Evolutionary conservation across 1,140 invertebrate species (phyloP).

Genomic region (Hylaeus anthracinus): DNA sequence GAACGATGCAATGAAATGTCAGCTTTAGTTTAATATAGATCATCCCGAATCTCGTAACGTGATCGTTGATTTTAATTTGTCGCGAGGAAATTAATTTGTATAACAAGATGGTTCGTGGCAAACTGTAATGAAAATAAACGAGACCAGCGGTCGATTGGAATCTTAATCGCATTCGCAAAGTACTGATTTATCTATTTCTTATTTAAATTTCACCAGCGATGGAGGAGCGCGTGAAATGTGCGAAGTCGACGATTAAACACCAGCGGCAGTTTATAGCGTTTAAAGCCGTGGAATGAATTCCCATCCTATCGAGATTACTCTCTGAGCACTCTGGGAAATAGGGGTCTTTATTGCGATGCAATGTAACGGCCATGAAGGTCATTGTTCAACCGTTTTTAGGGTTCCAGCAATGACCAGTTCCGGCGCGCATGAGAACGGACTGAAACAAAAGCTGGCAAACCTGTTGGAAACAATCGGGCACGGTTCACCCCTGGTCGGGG

Average conservation of each 20-base stretch:
- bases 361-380: slow-evolving; percentile 75
- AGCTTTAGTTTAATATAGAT: no score
- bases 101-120: background rate
- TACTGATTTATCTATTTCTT: background rate
- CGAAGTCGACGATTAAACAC: slow-evolving; percentile 32
- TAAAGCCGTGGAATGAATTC: slow-evolving; percentile 54
- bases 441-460: slow-evolving; percentile 79
- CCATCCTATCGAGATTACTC: slow-evolving; percentile 55
- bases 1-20: no score
- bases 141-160: background rate
- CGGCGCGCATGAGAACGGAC: slow-evolving; percentile 76
- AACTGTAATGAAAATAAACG: background rate
- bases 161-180: background rate
- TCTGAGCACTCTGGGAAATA: slow-evolving; percentile 54
- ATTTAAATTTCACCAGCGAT: background rate
- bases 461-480: slow-evolving; percentile 79
- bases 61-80: no score
- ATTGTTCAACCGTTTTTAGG: slow-evolving; percentile 78
- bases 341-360: slow-evolving; percentile 65
- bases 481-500: slow-evolving; percentile 69
- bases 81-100: background rate
- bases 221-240: background rate
- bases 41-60: no score
- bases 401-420: slow-evolving; percentile 77
- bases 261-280: slow-evolving; percentile 17